Base-by-base conservation (phyloP, 2,888 invertebrate species). In the Tortricodes alternella region DNA sequence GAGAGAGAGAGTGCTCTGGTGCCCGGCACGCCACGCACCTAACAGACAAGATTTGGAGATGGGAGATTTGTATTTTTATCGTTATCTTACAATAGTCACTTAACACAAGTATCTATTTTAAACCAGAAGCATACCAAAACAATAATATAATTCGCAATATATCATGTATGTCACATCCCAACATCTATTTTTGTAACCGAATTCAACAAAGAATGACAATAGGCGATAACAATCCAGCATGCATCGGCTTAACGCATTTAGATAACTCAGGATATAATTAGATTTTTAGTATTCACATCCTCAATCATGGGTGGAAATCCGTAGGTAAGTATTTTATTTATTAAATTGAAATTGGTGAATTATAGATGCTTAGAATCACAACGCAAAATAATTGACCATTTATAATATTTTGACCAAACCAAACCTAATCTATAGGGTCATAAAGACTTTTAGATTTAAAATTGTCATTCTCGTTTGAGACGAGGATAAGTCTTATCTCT, bases 151-250 rank as follows among this genome's bases (percentile, higher is more conserved):
- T 39, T 39, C 24, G 19, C 41, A 43, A 13, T 35, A 23, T 16
- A 21, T 23, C 35, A 53, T 38, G 29, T 38, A 3, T 16, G 16
- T 46, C 46, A 38, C 53, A 38, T 46, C 44, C n/a, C 27, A 1
- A 19, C 9, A 7, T 24, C 18, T 41, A 41, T 52, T 46, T 46
- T 38, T 1, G 46, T 32, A 44, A 5, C 16, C 18, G 16, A 34
- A 18, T 18, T 16, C 38, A 11, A 34, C 11, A 29, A 37, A 23
- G 46, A 53, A 51, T 46, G 21, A 53, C 46, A 53, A 53, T 53
- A 32, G 16, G 16, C 16, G 16, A n/a, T 38, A 15, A 16, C 27
- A 29, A 38, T 38, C 16, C 8, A 23, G 21, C 1, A 13, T n/a
- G 39, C 39, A 21, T 11, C 13, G 13, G 39, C 9, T 13, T n/a